phyloP scores from a whole-genome alignment of 2,797 vertebrate genomes.

The Octomys mimax region DNA sequence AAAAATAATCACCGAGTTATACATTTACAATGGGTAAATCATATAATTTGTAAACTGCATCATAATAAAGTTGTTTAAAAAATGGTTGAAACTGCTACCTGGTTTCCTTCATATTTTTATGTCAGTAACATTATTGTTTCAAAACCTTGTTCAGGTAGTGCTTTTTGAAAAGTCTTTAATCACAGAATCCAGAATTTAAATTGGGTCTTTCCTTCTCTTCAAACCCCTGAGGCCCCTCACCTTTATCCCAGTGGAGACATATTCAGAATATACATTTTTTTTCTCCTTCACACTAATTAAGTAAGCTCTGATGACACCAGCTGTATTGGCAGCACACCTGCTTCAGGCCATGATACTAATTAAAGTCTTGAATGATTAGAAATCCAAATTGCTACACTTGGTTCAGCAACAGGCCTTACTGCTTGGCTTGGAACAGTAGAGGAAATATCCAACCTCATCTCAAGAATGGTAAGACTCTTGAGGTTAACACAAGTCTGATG shows the following conservation, averaged over 20 bases:
- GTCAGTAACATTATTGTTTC: constrained; percentile 43
- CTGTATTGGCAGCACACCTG: constrained; percentile 86
- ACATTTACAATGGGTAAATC: background rate
- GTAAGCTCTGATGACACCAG: constrained; percentile 89
- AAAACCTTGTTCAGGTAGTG: constrained; percentile 39
- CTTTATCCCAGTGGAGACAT: constrained; percentile 61
- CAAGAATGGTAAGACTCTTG: background rate
- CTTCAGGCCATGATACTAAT: constrained; percentile 89
- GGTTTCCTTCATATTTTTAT: constrained; percentile 15
- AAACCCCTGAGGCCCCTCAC: constrained; percentile 62
- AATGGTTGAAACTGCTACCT: background rate
- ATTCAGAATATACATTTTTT: constrained; percentile 72
- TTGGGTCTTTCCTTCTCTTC: constrained; percentile 52
- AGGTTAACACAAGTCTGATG: background rate
- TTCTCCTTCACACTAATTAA: constrained; percentile 87
- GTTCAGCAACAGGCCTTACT: constrained; percentile 77
- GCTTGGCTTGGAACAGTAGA: constrained; percentile 67
- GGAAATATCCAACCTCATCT: constrained; percentile 64
- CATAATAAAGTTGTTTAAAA: background rate
- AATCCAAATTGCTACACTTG: constrained; percentile 87
- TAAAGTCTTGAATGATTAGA: constrained; percentile 89
- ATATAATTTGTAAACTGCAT: background rate
- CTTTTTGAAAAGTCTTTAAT: constrained; percentile 62
- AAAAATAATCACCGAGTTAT: background rate
- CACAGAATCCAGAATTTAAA: constrained; percentile 58